A percentile compares a stretch with the other conserved stretches of the same genome.
Evolutionary conservation across 2,888 invertebrate species (phyloP).

Genomic region (Slavum lentiscoides): DNA sequence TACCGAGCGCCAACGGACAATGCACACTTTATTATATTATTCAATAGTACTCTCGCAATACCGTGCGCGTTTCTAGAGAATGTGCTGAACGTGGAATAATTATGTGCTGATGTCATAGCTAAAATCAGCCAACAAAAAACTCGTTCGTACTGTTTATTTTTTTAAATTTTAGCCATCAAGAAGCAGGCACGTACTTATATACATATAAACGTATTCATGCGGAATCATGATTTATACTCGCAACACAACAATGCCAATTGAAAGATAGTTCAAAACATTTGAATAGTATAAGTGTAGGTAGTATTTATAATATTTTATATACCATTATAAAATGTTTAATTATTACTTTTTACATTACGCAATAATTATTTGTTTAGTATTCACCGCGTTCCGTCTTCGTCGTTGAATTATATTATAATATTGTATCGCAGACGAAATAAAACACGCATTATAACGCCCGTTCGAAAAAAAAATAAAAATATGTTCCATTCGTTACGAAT

Average conservation of each 20-base stretch:
- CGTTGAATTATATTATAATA: no score
- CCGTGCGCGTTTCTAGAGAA: constrained; percentile 25
- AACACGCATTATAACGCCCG: no score
- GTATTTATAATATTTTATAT: no score
- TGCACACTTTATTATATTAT: constrained; percentile 30
- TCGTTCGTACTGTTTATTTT: constrained; percentile 24
- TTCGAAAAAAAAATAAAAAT: no score
- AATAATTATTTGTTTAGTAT: no score
- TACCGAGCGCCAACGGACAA: constrained; percentile 7
- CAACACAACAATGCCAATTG: constrained; percentile 20
- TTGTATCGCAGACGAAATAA: no score
- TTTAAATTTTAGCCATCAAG: constrained; percentile 30
- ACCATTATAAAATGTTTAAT: no score
- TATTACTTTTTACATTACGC: no score
- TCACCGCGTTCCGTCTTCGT: no score
- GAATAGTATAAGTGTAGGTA: background rate
- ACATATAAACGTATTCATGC: constrained; percentile 1
- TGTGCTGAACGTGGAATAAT: constrained; percentile 50
- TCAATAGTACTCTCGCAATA: background rate
- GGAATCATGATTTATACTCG: constrained; percentile 18
- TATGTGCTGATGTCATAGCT: constrained; percentile 45
- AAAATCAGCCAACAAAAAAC: constrained; percentile 31
- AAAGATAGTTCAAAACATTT: constrained; percentile 14
- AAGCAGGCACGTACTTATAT: constrained; percentile 28
- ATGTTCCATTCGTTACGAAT: no score